Conservation (phyloP, 2,797 vertebrate genomes). For the Sylvilagus floridanus region DNA sequence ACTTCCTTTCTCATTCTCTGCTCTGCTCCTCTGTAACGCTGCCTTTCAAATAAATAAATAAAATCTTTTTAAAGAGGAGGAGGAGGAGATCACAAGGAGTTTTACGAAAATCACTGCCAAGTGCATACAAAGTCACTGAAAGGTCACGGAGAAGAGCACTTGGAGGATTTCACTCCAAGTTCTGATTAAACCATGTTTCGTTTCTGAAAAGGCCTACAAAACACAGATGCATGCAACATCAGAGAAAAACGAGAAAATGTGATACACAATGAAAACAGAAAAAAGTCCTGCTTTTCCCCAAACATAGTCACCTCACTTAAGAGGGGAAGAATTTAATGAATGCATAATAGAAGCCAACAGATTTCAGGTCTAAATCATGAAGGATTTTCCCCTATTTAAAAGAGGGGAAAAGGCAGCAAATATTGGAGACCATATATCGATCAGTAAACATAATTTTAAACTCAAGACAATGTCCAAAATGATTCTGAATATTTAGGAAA, state of each 20-base stretch:
- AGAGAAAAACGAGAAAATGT: conserved; percentile 32
- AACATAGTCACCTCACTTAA: too few relatives aligned
- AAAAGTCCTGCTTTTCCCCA: conserved; percentile 7
- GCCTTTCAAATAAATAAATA: too few relatives aligned
- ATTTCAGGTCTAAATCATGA: too few relatives aligned
- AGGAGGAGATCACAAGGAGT: background rate
- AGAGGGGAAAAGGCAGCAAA: background rate
- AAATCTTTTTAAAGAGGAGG: too few relatives aligned
- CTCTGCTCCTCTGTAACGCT: too few relatives aligned
- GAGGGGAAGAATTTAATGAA: too few relatives aligned
- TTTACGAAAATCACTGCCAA: background rate
- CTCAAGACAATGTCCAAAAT: conserved; percentile 14
- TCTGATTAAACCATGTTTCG: conserved; percentile 7
- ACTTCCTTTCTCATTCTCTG: too few relatives aligned
- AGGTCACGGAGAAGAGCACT: background rate
- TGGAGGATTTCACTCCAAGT: too few relatives aligned
- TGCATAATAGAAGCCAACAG: too few relatives aligned
- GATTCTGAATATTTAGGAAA: conserved; percentile 5
- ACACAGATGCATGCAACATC: background rate
- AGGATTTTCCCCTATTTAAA: background rate
- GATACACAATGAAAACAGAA: background rate
- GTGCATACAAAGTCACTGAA: background rate
- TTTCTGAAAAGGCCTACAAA: background rate
- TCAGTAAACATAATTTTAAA: conserved; percentile 43
- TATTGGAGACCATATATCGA: background rate